These are phyloP conservation scores for Acronicta alni DNA, from an alignment of 2,888 invertebrate genomes.

Conservation along the genomic window DNA sequence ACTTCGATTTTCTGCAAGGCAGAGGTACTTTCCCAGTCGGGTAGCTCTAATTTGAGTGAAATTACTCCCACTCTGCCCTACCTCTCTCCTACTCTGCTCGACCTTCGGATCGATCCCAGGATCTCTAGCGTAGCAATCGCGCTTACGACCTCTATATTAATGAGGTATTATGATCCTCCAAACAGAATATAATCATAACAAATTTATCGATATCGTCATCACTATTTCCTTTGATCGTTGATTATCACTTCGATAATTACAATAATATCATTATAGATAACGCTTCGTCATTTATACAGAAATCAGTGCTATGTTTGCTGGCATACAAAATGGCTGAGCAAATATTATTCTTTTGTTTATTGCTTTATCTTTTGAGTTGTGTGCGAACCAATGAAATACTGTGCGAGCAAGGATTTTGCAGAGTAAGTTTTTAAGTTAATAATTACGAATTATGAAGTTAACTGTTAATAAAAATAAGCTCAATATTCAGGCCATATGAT, in stretches of 20 bases:
- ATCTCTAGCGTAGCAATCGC: too few relatives aligned
- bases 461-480: too few relatives aligned
- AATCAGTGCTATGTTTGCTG: constrained; percentile 65
- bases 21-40: too few relatives aligned
- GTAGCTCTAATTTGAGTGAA: too few relatives aligned
- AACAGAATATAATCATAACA: not conserved
- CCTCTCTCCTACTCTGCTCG: too few relatives aligned
- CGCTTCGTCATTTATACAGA: constrained; percentile 25
- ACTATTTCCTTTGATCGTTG: constrained; percentile 30
- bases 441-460: not conserved
- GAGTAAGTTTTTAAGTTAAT: constrained; percentile 64
- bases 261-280: constrained; percentile 44
- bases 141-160: too few relatives aligned
- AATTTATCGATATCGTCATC: constrained; percentile 37
- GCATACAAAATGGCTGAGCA: constrained; percentile 68
- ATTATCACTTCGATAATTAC: constrained; percentile 54
- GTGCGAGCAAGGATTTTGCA: constrained; percentile 77
- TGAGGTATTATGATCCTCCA: too few relatives aligned
- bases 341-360: constrained; percentile 61
- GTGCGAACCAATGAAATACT: constrained; percentile 61
- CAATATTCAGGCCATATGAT: too few relatives aligned
- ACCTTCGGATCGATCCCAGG: too few relatives aligned
- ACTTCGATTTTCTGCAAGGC: too few relatives aligned
- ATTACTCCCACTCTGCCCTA: too few relatives aligned
- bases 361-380: constrained; percentile 56